Conservation (phyloP, 2,113 vertebrate genomes). For the Cololabis saira region DNA sequence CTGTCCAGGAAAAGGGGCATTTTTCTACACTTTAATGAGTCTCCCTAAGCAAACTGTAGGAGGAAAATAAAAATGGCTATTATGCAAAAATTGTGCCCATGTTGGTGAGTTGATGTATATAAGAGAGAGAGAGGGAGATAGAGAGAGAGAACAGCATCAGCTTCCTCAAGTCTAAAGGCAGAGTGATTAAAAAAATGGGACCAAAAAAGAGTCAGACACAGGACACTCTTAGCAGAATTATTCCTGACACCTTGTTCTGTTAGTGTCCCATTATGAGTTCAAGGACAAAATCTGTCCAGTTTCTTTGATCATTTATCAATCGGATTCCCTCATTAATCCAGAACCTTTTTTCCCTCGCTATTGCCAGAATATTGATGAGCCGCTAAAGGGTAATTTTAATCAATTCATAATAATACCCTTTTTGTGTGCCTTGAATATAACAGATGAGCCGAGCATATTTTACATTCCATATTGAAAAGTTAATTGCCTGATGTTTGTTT, state of each 20-base stretch:
- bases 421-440: constrained; percentile 44
- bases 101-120: constrained; percentile 65
- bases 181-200: constrained; percentile 44
- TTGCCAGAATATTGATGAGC: constrained; percentile 72
- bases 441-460: constrained; percentile 38
- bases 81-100: constrained; percentile 70
- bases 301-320: constrained; percentile 72
- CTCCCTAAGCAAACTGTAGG: constrained; percentile 58
- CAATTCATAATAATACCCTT: constrained; percentile 57
- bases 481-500: constrained; percentile 32
- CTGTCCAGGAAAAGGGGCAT: too few species aligned
- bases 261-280: constrained; percentile 76
- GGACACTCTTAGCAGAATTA: constrained; percentile 73
- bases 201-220: constrained; percentile 58
- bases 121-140: background rate
- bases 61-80: constrained; percentile 63
- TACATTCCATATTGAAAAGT: constrained; percentile 49
- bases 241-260: constrained; percentile 69
- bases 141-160: constrained; percentile 4
- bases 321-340: constrained; percentile 67
- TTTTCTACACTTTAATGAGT: constrained; percentile 65
- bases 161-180: constrained; percentile 56
- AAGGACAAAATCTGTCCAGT: constrained; percentile 73
- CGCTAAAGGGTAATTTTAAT: constrained; percentile 46
- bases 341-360: constrained; percentile 26